Base-by-base conservation (phyloP, 2,113 vertebrate genomes). In the Saccopteryx bilineata region DNA sequence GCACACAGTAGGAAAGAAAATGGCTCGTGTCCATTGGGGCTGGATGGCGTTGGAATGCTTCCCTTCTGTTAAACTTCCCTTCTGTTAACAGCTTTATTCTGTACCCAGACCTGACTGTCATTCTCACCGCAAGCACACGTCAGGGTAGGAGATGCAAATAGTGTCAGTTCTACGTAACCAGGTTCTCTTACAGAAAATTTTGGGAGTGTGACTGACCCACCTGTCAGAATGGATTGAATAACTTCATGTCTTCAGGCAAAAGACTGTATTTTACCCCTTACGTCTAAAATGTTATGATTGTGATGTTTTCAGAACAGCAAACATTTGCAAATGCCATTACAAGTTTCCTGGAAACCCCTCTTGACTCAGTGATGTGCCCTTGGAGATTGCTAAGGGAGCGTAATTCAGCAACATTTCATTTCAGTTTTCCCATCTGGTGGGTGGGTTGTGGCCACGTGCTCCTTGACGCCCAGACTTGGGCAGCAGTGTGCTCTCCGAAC, bases 171-270 rank as follows among this genome's bases (percentile, higher is more conserved):
- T 71, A 84, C 80, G 85, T 66, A 26, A 87, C 39, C n/a, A 75
- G 65, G 18, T 89, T 93, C 91, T 80, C 69, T 69, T 82, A 90
- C 31, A 90, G 74, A 66, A 88, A 82, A 54, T 54, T 60, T 60
- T 66, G 56, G 24, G 50, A 79, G 24, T 33, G 6, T 50, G 52
- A 76, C n/a, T 50, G 52, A 76, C n/a, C 24, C 14, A 39, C 26
- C 28, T 69, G 23, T 61, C 28, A 78, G 50, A 72, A 50, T 24
- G 31, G 56, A 66, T 0, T 58, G 31, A 80, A 33, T 76, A 86
- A 39, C 19, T 89, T 93, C 31, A 15, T 18, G 24, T 21, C 52
- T 91, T 94, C 48, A 87, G 60, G 63, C 31, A 87, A 68, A 87
- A 54, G 54, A 83, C 80, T 75, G 4, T 75, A 11, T 33, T 80